phyloP scores from a whole-genome alignment of 2,113 vertebrate genomes.

The Perca flavescens region DNA sequence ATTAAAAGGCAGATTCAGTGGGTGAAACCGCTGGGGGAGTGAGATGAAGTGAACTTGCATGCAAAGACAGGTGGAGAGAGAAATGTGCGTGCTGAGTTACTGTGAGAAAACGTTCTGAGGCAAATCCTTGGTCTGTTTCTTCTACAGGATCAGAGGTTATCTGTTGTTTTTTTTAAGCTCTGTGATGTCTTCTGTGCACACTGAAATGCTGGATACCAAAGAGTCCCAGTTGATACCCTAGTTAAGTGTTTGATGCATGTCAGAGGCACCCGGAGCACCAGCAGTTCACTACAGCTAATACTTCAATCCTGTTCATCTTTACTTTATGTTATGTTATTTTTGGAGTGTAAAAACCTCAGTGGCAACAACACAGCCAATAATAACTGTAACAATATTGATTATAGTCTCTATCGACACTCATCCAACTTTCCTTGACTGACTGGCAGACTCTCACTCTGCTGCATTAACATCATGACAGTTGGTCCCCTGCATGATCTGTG shows the following conservation, averaged over 20 bases:
- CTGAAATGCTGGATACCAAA: constrained; percentile 24
- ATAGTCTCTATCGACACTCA: background rate
- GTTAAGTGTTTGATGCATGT: constrained; percentile 44
- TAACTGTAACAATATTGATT: constrained; percentile 32
- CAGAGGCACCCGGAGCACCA: constrained; percentile 2
- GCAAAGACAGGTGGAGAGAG: constrained; percentile 14
- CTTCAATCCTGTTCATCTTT: constrained; percentile 16
- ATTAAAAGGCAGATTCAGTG: background rate
- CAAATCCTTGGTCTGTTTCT: constrained; percentile 16
- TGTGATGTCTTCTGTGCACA: constrained; percentile 34
- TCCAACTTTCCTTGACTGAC: constrained; percentile 7
- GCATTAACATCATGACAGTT: constrained; percentile 35
- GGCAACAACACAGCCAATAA: background rate
- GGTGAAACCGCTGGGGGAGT: background rate
- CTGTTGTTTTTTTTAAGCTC: constrained; percentile 30
- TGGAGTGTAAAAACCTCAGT: background rate
- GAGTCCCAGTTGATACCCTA: constrained; percentile 12
- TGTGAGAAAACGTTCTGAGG: constrained; percentile 39
- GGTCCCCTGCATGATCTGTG: constrained; percentile 7
- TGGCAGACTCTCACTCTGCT: constrained; percentile 14
- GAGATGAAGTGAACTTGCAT: constrained; percentile 9
- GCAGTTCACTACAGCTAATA: constrained; percentile 13
- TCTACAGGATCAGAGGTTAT: constrained; percentile 51
- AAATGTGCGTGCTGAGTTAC: background rate
- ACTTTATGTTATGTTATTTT: constrained; percentile 16